These are phyloP conservation scores for Polyergus mexicanus DNA, from an alignment of 1,140 invertebrate genomes.

Conservation along the genomic window DNA sequence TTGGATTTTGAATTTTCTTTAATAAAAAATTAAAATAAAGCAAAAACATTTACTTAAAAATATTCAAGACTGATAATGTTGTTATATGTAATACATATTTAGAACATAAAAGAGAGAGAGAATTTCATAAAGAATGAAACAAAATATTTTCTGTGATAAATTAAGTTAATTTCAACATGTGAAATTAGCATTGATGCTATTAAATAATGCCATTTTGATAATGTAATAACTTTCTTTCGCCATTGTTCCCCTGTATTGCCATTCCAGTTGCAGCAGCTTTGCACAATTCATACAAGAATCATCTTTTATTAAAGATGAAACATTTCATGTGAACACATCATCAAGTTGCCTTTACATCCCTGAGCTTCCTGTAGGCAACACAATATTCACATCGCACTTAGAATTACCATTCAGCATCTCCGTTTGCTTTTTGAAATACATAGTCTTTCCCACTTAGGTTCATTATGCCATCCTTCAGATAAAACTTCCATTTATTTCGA, in stretches of 20 bases:
- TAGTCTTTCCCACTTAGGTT: slow-evolving; percentile 99
- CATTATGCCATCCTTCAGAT: slow-evolving; percentile 99
- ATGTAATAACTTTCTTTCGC: neutral
- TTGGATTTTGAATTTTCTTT: slow-evolving; percentile 14
- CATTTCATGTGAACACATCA: slow-evolving; percentile 70
- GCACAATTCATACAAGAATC: slow-evolving; percentile 39
- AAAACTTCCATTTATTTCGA: slow-evolving; percentile 99
- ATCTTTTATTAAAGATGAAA: slow-evolving; percentile 17
- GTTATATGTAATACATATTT: neutral
- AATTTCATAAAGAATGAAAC: neutral
- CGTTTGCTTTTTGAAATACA: slow-evolving; percentile 99
- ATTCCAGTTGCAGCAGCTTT: neutral
- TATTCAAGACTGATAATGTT: slow-evolving; percentile 7
- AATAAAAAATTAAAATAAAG: slow-evolving; percentile 7
- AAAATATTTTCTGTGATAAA: neutral
- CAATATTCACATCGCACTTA: slow-evolving; percentile 49
- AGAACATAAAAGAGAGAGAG: neutral
- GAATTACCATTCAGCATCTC: slow-evolving; percentile 98
- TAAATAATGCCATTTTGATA: slow-evolving; percentile 15
- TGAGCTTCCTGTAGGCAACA: slow-evolving; percentile 44
- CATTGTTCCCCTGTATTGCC: slow-evolving; percentile 25
- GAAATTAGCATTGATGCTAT: neutral
- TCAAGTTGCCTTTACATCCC: slow-evolving; percentile 42
- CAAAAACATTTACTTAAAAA: slow-evolving; percentile 14
- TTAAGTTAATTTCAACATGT: neutral